Percentiles rank a stretch among this genome's conserved stretches.
phyloP scores from a whole-genome alignment of 2,888 invertebrate genomes.

The Polia nebulosa region DNA sequence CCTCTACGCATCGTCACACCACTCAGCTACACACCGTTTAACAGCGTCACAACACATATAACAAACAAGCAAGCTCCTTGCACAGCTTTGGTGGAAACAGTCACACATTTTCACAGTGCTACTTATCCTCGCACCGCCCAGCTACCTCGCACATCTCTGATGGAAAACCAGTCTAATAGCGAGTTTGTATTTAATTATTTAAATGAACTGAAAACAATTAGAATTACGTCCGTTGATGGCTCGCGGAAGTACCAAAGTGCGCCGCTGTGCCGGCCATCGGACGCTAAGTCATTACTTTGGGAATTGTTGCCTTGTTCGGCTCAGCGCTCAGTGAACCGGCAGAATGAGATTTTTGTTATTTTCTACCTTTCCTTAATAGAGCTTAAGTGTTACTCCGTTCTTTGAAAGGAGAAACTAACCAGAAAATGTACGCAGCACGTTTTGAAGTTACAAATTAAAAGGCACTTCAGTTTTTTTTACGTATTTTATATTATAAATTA shows the following conservation, averaged over 20 bases:
- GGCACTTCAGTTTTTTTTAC: not conserved
- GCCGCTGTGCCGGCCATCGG: conserved; percentile 35
- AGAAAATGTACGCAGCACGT: not conserved
- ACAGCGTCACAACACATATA: not conserved
- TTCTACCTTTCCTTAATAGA: conserved; percentile 17
- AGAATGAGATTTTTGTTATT: conserved; percentile 20
- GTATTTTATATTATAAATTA: not conserved
- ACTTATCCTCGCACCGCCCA: not conserved
- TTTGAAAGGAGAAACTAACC: not conserved
- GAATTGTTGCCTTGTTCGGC: conserved; percentile 39
- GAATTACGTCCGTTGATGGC: conserved; percentile 51
- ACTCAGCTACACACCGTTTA: too few species aligned
- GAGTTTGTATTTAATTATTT: conserved; percentile 62
- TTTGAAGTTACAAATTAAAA: not conserved
- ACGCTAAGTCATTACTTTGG: conserved; percentile 50
- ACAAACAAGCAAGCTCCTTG: not conserved
- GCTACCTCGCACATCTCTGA: not conserved
- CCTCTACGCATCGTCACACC: too few species aligned
- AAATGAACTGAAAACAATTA: conserved; percentile 63
- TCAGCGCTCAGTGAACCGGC: conserved; percentile 23
- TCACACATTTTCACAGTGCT: too few species aligned
- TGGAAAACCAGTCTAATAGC: not conserved
- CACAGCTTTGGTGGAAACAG: not conserved
- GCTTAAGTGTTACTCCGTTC: conserved; percentile 1
- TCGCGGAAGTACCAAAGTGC: conserved; percentile 26